Percentiles rank a stretch among this genome's conserved stretches.
These are phyloP conservation scores for Capreolus pygargus DNA, from an alignment of 2,113 vertebrate genomes.

Conservation along the genomic window DNA sequence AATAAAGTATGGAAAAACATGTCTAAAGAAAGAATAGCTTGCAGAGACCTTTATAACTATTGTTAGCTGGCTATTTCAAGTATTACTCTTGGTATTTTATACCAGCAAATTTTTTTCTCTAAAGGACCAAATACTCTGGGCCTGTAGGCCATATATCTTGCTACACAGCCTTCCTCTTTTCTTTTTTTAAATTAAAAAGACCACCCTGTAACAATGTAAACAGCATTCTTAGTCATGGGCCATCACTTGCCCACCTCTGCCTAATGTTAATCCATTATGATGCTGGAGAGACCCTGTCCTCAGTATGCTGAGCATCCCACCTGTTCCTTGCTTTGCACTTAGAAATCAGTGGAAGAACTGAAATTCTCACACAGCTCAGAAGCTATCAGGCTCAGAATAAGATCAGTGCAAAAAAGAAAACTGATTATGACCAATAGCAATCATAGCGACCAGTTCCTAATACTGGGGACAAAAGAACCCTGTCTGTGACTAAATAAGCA, in stretches of 20 bases:
- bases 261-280: not conserved
- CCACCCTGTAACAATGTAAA: not conserved
- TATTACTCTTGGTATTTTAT: conserved; percentile 7
- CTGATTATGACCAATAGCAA: not conserved
- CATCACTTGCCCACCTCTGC: not conserved
- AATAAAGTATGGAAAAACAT: not conserved
- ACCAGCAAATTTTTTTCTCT: not conserved
- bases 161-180: not conserved
- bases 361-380: not conserved
- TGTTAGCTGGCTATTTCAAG: not conserved
- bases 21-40: not conserved
- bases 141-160: not conserved
- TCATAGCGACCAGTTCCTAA: not conserved
- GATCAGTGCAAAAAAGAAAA: not conserved
- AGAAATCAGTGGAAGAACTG: not conserved
- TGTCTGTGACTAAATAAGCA: conserved; percentile 11
- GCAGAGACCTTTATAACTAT: not conserved
- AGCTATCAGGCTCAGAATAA: not conserved
- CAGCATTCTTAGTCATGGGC: not conserved
- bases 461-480: not conserved
- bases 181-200: not conserved
- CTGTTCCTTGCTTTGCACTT: not conserved
- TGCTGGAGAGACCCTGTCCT: not conserved
- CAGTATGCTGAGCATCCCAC: not conserved
- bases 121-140: not conserved